Base-by-base conservation (phyloP, 2,888 invertebrate species). In the Spodoptera littoralis region DNA sequence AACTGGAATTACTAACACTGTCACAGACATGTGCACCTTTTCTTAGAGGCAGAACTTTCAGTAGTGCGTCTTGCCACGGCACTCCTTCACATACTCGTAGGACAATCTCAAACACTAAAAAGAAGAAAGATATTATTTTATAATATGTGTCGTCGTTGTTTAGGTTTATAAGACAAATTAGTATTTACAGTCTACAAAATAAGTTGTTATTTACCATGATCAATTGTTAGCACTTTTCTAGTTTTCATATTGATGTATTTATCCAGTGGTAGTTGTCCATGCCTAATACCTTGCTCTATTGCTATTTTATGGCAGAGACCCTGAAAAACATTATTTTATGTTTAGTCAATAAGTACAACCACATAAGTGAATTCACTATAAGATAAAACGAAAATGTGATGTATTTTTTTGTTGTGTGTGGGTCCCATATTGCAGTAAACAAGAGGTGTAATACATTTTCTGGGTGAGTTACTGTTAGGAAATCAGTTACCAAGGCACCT, bases 161-260 rank as follows among this genome's bases (percentile, higher is more conserved):
- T 18, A 64, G 44, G 43, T 41, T 41, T 43, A 41, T 12, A 47
- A 22, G 11, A 1, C 11, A 22, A 9, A 22, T 22, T 11, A 52
- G 0, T 1, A 2, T 27, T 2, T 5, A 44, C 11, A 47, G 3
- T 3, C 36, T 36, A 43, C n/a, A 52, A 30, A 24, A 30, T 60
- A 30, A 41, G 36, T 36, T 46, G 12, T 45, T 58, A 77, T 84
- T 89, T 93, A 98, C 98, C 99, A 95, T 99, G 99, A 92, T 99
- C 98, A 77, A 99, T 97, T 47, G 99, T 98, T 62, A 99, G 95
- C 54, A 99, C 99, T 93, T 98, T 98, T 79, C 99, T 96, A 6
- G 98, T 97, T 91, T 98, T 98, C 97, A 99, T 97, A 83, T 97
- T 96, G 50, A 99, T 96, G 94, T 97, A 97, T 89, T 98, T 97